phyloP scores from a whole-genome alignment of 2,888 invertebrate genomes.

The Tholera decimalis region DNA sequence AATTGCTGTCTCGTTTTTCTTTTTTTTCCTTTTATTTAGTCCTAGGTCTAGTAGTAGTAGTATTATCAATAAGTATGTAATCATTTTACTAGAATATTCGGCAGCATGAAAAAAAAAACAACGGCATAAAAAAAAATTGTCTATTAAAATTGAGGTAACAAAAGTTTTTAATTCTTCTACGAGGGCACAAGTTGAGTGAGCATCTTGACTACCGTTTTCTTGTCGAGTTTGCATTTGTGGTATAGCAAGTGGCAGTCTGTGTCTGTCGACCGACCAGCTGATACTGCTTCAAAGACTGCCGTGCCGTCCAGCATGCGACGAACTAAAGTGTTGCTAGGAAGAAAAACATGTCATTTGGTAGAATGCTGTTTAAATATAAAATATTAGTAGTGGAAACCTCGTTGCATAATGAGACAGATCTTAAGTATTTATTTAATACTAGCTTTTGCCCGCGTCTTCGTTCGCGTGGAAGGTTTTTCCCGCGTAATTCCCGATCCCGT shows the following conservation, averaged over 20 bases:
- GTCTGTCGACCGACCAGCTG: constrained; percentile 92
- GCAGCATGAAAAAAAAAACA: too few relatives aligned
- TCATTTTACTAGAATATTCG: too few relatives aligned
- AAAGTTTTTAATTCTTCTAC: constrained; percentile 21
- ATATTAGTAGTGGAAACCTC: too few relatives aligned
- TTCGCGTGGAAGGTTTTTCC: too few relatives aligned
- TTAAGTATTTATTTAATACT: too few relatives aligned
- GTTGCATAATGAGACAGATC: too few relatives aligned
- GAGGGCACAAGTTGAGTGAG: constrained; percentile 93
- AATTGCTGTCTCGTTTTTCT: too few relatives aligned
- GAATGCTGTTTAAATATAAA: not conserved
- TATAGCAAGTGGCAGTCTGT: constrained; percentile 91
- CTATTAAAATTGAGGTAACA: constrained; percentile 45
- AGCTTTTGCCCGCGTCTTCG: too few relatives aligned
- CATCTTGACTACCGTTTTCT: constrained; percentile 93
- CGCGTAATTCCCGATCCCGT: too few relatives aligned
- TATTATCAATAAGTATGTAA: too few relatives aligned
- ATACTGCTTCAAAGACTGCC: constrained; percentile 93
- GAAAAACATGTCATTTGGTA: not conserved
- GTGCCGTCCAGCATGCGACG: constrained; percentile 94
- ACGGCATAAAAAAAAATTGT: constrained; percentile 4
- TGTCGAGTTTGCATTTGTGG: constrained; percentile 93
- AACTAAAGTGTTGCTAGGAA: constrained; percentile 93
- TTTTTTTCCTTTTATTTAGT: too few relatives aligned
- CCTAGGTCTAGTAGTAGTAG: too few relatives aligned